Base-by-base conservation (phyloP, 2,113 vertebrate genomes). In the Brachypteracias leptosomus region DNA sequence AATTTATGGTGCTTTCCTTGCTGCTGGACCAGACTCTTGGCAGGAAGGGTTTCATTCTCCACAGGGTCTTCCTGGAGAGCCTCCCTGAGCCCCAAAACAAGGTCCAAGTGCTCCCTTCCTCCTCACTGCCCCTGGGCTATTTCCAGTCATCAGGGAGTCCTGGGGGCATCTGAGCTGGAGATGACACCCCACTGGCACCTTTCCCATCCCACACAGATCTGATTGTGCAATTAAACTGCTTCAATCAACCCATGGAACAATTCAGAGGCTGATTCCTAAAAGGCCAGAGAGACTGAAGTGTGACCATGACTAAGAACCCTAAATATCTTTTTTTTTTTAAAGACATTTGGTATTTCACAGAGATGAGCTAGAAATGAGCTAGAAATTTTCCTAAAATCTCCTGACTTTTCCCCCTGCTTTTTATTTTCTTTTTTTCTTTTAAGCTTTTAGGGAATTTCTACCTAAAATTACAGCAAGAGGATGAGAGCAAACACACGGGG, bases 401-500 rank as follows among this genome's bases (percentile, higher is more conserved):
- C 42, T 68, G 31, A 72, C 16, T 74, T 76, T 57, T 6, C 13
- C 10, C 36, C 3, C 29, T n/a, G 29, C 3, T 33, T 81, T 61
- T n/a, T n/a, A n/a, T n/a, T 42, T 42, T 42, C 15, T 42, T 42
- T 16, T 68, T 33, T 44, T 31, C 16, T 5, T 40, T 18, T 52
- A 15, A 83, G 10, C 14, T 62, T 10, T 20, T 4, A 35, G 40
- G 40, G 49, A 86, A 29, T 86, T 88, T 85, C 28, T 15, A 80
- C 15, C 4, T 28, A 47, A 65, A 91, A 63, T 76, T 54, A 2
- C 2, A 65, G 46, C 2, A 35, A 49, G 16, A 75, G 25, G 46
- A 57, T 54, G 62, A 93, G 85, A 93, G 85, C 67, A 88, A 95
- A 95, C 96, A 92, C 95, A 92, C 21, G 92, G 85, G 90, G 95